Evolutionary conservation across 1,140 invertebrate genomes (phyloP), one percentile per base, ranked within the genome.

Genomic region (Zaprionus lachaisei): DNA sequence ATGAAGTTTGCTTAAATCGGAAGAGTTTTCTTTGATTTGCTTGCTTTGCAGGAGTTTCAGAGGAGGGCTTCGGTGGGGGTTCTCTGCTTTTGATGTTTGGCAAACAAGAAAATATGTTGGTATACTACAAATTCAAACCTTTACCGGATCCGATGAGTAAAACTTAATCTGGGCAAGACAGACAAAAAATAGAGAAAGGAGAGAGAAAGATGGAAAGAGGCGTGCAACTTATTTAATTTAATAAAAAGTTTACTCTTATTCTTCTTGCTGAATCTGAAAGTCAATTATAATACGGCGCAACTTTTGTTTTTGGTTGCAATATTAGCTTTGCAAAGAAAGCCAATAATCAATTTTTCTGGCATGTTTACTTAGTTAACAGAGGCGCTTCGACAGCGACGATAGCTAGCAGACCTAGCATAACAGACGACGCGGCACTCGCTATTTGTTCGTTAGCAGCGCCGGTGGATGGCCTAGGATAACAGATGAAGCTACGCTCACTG

Each of bases 211-310:
- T 4, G 14, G 14, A 15, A 2, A 47, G 9, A 11, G 55, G 62
- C 69, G 73, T 80, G 79, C 70, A 77, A 83, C 72, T 78, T 71
- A 41, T 14, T 70, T 70, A 70, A 81, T 64, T 66, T 47, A 77
- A 82, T 80, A 75, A 70, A 70, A 87, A 82, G 49, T 74, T 86
- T 77, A 54, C 67, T 76, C 37, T 67, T 67, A 76, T 72, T 54
- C 54, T 57, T 44, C 70, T 24, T 63, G 17, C 37, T 58, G 62
- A 62, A 47, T 26, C 20, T 61, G 51, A 55, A 71, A 77, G 47
- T 72, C 38, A 79, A 75, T 79, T 79, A 75, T 66, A 70, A 47
- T 70, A 47, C 41, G 34, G 37, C 61, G 38, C 2, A 66, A 62
- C 47, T 58, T 44, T 44, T 24, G 26, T 56, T 51, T 61, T 68